Percentiles rank a stretch among this genome's conserved stretches.
Conservation (phyloP, 2,113 vertebrate genomes). For the Misgurnus anguillicaudatus region DNA sequence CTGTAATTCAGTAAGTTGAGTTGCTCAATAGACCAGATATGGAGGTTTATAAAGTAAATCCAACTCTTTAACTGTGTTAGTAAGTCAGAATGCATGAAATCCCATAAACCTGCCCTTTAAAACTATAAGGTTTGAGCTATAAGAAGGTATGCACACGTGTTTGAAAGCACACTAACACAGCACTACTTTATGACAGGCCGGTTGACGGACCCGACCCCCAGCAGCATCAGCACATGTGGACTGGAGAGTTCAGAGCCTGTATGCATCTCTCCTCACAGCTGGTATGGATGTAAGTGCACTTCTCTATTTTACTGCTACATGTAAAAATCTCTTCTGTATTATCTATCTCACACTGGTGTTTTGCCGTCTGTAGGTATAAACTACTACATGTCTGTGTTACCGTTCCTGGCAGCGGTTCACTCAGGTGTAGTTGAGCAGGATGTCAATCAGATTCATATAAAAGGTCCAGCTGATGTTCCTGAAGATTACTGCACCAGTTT, state of each 20-base stretch:
- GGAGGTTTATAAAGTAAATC: too few relatives aligned
- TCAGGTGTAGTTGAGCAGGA: constrained; percentile 60
- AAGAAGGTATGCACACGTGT: too few relatives aligned
- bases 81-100: too few relatives aligned
- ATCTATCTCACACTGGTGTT: background rate
- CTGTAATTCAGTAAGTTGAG: too few relatives aligned
- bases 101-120: too few relatives aligned
- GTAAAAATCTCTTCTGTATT: background rate
- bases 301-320: background rate
- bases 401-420: constrained; percentile 71
- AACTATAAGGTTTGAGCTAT: too few relatives aligned
- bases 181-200: constrained; percentile 55
- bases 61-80: too few relatives aligned
- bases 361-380: constrained; percentile 61
- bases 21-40: too few relatives aligned
- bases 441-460: constrained; percentile 61
- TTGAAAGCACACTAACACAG: too few relatives aligned
- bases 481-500: constrained; percentile 63
- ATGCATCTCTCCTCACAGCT: constrained; percentile 70
- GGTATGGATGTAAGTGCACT: constrained; percentile 69
- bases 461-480: constrained; percentile 51
- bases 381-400: constrained; percentile 65
- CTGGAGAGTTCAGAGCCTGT: constrained; percentile 54
- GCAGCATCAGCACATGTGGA: constrained; percentile 60
- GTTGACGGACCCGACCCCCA: constrained; percentile 66